Conservation (phyloP, 2,797 vertebrate species). For the Graptemys geographica region DNA sequence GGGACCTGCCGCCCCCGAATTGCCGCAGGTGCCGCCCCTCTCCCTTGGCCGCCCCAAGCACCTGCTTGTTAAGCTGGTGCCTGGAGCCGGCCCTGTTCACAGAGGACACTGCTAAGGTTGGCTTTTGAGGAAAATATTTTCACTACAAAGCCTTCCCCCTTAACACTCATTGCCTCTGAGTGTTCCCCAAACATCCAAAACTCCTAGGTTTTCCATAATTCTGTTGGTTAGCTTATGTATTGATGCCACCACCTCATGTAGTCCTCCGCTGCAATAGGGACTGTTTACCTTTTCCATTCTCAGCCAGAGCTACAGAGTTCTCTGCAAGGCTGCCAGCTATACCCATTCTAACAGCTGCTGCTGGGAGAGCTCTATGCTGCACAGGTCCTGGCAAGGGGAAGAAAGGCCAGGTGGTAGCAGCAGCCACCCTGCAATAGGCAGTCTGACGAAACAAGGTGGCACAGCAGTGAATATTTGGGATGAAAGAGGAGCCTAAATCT, state of each 20-base stretch:
- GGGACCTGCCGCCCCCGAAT: too few relatives aligned
- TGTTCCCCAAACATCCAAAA: not conserved
- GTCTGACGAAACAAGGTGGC: not conserved
- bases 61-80: too few relatives aligned
- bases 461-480: not conserved
- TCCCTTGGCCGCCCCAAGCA: too few relatives aligned
- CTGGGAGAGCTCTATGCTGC: not conserved
- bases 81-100: not conserved
- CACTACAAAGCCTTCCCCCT: not conserved
- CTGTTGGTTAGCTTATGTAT: not conserved
- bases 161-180: not conserved
- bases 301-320: not conserved
- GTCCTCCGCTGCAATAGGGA: not conserved
- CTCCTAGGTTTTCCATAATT: not conserved
- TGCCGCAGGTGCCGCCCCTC: too few relatives aligned
- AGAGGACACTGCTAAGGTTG: not conserved
- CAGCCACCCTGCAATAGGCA: not conserved
- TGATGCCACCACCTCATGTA: not conserved
- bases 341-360: not conserved
- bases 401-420: not conserved
- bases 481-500: not conserved
- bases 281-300: not conserved
- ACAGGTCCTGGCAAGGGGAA: not conserved
- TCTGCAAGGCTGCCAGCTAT: not conserved
- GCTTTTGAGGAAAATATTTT: not conserved